A percentile compares a stretch with the other conserved stretches of the same genome.
phyloP scores from a whole-genome alignment of 2,113 vertebrate genomes.

The Forbesichthys papilliferus region DNA sequence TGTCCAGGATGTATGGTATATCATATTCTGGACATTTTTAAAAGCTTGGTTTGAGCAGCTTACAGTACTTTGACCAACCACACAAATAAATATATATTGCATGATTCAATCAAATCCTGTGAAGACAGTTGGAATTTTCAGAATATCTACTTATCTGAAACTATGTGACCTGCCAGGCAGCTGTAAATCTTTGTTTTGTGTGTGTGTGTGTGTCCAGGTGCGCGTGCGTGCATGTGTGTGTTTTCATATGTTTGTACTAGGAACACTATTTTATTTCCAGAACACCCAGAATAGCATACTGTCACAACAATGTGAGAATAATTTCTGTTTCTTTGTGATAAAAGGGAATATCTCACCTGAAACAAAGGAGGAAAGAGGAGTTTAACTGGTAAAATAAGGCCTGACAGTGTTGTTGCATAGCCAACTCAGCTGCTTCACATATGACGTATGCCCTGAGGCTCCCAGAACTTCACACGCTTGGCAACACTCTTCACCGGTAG shows the following conservation, averaged over 20 bases:
- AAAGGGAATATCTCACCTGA: slow-evolving; percentile 17
- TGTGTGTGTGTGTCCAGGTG: slow-evolving; percentile 13
- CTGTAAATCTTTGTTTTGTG: slow-evolving; percentile 20
- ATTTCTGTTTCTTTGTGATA: slow-evolving; percentile 38
- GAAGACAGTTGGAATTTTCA: neutral
- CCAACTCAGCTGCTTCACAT: slow-evolving; percentile 41
- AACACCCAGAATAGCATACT: slow-evolving; percentile 1
- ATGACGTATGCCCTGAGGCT: slow-evolving; percentile 30
- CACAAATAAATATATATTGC: neutral
- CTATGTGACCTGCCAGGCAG: slow-evolving; percentile 30
- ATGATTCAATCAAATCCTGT: neutral
- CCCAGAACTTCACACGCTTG: neutral
- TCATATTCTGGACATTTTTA: neutral
- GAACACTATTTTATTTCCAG: slow-evolving; percentile 1
- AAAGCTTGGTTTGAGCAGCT: neutral
- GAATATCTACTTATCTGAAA: too few relatives aligned
- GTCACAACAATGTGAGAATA: slow-evolving; percentile 35
- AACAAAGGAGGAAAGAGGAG: slow-evolving; percentile 23
- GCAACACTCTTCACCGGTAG: neutral
- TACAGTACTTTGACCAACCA: neutral
- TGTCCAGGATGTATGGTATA: neutral
- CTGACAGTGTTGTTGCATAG: slow-evolving; percentile 9
- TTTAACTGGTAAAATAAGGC: neutral
- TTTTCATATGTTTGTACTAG: neutral
- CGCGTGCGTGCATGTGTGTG: slow-evolving; percentile 2